Conservation (phyloP, 23 tunicate species). For the Trididemnum miniatum region DNA sequence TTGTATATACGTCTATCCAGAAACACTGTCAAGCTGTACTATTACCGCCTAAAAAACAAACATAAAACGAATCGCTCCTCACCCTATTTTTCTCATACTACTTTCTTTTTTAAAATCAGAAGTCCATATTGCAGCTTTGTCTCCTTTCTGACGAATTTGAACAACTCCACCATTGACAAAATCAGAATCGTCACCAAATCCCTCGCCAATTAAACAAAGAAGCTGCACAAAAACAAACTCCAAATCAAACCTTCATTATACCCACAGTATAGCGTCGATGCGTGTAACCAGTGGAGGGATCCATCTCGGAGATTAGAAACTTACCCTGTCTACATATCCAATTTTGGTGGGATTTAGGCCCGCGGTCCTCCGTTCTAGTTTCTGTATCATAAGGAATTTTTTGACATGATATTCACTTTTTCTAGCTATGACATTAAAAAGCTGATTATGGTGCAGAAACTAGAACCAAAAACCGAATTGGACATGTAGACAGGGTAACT, state of each 20-base stretch:
- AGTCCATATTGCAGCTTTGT: slow-evolving; percentile 86
- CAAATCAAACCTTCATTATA: no score
- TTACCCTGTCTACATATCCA: no score
- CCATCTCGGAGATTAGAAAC: no score
- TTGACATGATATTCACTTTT: no score
- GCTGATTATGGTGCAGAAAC: no score
- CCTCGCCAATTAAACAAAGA: slow-evolving; percentile 89
- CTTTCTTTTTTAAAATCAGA: slow-evolving; percentile 60
- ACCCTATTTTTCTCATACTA: slow-evolving; percentile 62
- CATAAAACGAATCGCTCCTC: not conserved
- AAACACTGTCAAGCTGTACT: not conserved
- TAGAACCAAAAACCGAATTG: no score
- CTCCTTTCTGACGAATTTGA: slow-evolving; percentile 84
- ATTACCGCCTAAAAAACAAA: not conserved
- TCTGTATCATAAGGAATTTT: no score
- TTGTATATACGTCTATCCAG: not conserved
- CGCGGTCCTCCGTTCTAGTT: no score
- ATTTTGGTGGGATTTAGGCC: no score
- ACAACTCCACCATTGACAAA: slow-evolving; percentile 88
- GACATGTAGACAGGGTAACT: no score
- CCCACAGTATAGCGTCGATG: not conserved
- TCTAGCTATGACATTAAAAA: no score
- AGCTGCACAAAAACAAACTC: slow-evolving; percentile 26
- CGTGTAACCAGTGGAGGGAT: not conserved
- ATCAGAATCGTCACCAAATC: slow-evolving; percentile 92